Evolutionary conservation across 1,140 invertebrate genomes (phyloP).

Genomic region (Magallana ariakensis): DNA sequence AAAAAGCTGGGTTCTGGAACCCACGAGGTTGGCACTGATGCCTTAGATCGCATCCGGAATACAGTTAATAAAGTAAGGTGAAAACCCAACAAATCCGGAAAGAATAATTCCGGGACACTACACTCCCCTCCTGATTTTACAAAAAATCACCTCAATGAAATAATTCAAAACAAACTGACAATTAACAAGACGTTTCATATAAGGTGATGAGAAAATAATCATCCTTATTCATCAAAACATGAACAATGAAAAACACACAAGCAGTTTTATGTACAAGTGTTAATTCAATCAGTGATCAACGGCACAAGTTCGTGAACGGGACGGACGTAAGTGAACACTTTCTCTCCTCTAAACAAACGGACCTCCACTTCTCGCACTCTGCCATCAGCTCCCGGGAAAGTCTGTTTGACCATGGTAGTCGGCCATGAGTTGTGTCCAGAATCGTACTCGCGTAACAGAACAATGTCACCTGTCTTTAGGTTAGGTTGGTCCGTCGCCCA

Average conservation of each 20-base stretch:
- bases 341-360: not conserved
- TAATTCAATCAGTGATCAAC: not conserved
- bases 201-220: not conserved
- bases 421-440: not conserved
- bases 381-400: not conserved
- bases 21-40: not conserved
- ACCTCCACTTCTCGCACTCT: slow-evolving; percentile 36
- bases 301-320: slow-evolving; percentile 21
- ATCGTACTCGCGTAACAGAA: slow-evolving; percentile 22
- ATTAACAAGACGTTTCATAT: not conserved
- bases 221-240: not conserved
- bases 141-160: not conserved
- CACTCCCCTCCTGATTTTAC: not conserved
- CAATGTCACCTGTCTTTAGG: slow-evolving; percentile 46
- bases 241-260: not conserved
- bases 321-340: not conserved
- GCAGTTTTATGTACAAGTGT: not conserved
- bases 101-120: not conserved
- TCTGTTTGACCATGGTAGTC: not conserved
- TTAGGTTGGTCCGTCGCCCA: slow-evolving; percentile 36
- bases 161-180: not conserved
- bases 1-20: not conserved
- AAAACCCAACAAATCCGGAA: not conserved
- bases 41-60: not conserved
- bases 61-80: not conserved